Evolutionary conservation across 2,797 vertebrate genomes (phyloP), one percentile per base, ranked within the genome.

Genomic region (Coracias cyanogaster): DNA sequence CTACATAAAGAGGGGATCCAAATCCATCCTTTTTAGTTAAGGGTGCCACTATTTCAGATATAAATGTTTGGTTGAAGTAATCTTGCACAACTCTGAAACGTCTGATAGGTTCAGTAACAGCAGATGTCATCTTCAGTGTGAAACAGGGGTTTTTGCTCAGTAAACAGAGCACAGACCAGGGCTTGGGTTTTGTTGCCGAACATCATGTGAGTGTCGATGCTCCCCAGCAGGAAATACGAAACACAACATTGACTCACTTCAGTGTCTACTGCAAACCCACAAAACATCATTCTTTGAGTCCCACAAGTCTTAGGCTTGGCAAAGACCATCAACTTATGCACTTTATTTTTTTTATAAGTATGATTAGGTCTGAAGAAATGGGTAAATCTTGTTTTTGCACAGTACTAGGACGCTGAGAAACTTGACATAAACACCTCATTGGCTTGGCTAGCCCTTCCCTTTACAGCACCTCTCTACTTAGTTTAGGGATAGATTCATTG

Each of bases 201-300:
- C 41, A 64, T 89, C 90, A 93, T 66, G 73, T 95, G 73, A 90
- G 29, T 46, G 33, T 39, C 15, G 26, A 86, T 73, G 83, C 20
- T 89, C 54, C 82, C 18, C 80, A 73, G 70, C 90, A 96, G 94
- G 86, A 96, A 94, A 93, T 60, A 82, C 0, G 8, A 96, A 93
- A 82, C 58, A 78, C 28, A 94, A 35, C 62, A 67, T 15, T 89
- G 88, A 91, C 80, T 96, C 83, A 81, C 70, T 86, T 91, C 15
- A 13, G 51, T 86, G 78, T 89, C 62, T 89, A 73, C 64, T 93
- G 92, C 80, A 92, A 95, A 95, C 60, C 88, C 93, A 89, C 90
- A 89, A 80, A 93, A 82, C 51, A 46, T 66, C 52, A 70, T 79
- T 89, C 62, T 90, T 74, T 66, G 43, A 83, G 67, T 78, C 58